Percentiles rank a stretch among this genome's conserved stretches.
Conservation (phyloP, 2,888 invertebrate species). For the Linyphia triangularis region DNA sequence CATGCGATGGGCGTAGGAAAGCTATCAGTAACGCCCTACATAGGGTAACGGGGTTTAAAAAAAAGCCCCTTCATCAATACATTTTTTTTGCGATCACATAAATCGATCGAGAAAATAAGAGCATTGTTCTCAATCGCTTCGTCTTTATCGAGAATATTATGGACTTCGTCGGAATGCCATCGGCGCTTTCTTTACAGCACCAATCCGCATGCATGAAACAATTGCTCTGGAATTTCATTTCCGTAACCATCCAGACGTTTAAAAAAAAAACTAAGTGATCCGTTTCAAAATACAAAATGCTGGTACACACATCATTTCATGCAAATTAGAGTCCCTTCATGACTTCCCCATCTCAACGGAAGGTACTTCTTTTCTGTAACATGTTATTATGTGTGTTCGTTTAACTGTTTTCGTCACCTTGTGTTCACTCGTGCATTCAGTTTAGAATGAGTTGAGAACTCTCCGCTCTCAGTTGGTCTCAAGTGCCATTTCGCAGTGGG, state of each 20-base stretch:
- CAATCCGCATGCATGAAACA: background rate
- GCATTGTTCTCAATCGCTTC: background rate
- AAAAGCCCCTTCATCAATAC: no score
- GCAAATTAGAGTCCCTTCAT: background rate
- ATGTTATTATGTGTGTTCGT: background rate
- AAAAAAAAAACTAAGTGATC: conserved; percentile 28
- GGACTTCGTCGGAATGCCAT: background rate
- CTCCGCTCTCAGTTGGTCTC: background rate
- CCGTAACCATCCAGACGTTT: conserved; percentile 53
- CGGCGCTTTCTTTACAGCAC: conserved; percentile 11
- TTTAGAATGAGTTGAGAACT: conserved; percentile 2
- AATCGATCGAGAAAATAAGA: no score
- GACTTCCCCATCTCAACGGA: background rate
- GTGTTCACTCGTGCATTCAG: background rate
- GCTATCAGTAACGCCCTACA: no score
- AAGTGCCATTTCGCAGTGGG: conserved; percentile 10
- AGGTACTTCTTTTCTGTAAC: background rate
- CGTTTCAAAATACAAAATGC: conserved; percentile 38
- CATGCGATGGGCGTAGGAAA: no score
- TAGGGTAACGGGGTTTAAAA: no score
- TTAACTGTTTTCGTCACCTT: conserved; percentile 1
- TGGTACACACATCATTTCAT: background rate
- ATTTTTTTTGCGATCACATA: no score
- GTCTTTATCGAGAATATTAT: background rate
- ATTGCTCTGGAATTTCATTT: background rate